A percentile compares a stretch with the other conserved stretches of the same genome.
phyloP scores from a whole-genome alignment of 2,113 vertebrate species.

The Sturnira hondurensis region DNA sequence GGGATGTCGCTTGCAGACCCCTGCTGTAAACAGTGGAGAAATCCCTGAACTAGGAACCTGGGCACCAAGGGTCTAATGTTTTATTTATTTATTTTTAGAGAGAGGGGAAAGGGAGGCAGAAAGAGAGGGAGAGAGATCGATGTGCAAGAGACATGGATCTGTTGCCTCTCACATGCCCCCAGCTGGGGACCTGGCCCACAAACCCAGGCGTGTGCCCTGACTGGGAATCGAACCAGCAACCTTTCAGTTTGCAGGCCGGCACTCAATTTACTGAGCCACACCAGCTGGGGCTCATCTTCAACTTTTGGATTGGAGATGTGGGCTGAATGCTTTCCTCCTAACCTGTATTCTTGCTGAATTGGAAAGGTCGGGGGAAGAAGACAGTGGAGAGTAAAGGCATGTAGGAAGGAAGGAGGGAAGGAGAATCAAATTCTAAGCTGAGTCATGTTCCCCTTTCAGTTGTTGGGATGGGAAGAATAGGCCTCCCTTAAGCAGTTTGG shows the following conservation, averaged over 20 bases:
- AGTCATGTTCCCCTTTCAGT: background rate
- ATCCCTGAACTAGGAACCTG: background rate
- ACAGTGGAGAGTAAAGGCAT: background rate
- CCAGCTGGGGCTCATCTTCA: background rate
- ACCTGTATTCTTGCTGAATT: background rate
- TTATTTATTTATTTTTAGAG: too few species aligned
- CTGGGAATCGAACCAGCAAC: too few species aligned
- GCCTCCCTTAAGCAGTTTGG: background rate
- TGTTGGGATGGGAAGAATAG: background rate
- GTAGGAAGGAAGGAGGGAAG: background rate
- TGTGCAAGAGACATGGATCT: too few species aligned
- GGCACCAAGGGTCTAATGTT: background rate
- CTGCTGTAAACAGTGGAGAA: background rate
- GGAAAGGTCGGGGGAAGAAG: background rate
- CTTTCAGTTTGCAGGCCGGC: too few species aligned
- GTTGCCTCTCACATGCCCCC: too few species aligned
- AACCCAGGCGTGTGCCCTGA: too few species aligned
- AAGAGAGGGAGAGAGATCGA: too few species aligned
- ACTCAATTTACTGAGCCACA: too few species aligned
- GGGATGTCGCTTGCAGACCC: background rate
- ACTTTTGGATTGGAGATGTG: background rate
- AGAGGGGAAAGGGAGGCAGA: too few species aligned
- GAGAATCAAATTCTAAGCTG: background rate
- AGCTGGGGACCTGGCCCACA: too few species aligned
- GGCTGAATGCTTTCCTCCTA: background rate